Evolutionary conservation across 2,797 vertebrate genomes (phyloP).

Genomic region (Malurus splendens): DNA sequence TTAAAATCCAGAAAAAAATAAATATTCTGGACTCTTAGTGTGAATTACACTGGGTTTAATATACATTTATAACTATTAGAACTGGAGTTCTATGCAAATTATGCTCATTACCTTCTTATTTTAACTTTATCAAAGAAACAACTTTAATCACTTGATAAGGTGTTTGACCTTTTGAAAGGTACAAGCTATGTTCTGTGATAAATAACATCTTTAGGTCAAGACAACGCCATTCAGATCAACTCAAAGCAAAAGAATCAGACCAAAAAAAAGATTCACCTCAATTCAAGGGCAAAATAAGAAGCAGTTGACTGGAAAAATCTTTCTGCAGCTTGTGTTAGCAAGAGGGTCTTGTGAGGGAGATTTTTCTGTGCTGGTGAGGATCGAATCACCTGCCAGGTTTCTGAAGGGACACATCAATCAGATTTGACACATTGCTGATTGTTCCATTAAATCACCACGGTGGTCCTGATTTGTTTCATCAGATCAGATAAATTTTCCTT

Average conservation of each 20-base stretch:
- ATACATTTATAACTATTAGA: slow-evolving; percentile 27
- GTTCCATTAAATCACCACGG: slow-evolving; percentile 72
- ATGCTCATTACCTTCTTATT: slow-evolving; percentile 52
- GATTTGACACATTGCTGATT: slow-evolving; percentile 71
- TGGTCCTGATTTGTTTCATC: slow-evolving; percentile 69
- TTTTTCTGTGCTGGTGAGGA: slow-evolving; percentile 64
- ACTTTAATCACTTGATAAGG: slow-evolving; percentile 38
- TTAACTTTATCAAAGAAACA: slow-evolving; percentile 41
- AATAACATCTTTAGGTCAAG: slow-evolving; percentile 51
- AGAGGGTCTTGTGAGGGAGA: slow-evolving; percentile 44
- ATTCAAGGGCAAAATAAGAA: slow-evolving; percentile 69
- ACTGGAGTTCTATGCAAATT: slow-evolving; percentile 49
- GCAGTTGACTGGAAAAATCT: slow-evolving; percentile 37
- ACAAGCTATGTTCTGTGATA: slow-evolving; percentile 39
- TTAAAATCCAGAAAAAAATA: slow-evolving; percentile 9
- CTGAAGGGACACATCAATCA: slow-evolving; percentile 71
- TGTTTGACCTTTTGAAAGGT: slow-evolving; percentile 55
- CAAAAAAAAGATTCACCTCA: slow-evolving; percentile 10
- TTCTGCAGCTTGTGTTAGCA: slow-evolving; percentile 9
- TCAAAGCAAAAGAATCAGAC: slow-evolving; percentile 35
- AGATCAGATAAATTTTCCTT: slow-evolving; percentile 53
- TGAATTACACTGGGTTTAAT: slow-evolving; percentile 38
- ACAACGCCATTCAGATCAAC: slow-evolving; percentile 44
- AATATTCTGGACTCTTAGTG: not conserved
- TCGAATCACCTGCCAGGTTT: slow-evolving; percentile 66